Conservation (phyloP, 2,113 vertebrate species). For the Xerus inauris region DNA sequence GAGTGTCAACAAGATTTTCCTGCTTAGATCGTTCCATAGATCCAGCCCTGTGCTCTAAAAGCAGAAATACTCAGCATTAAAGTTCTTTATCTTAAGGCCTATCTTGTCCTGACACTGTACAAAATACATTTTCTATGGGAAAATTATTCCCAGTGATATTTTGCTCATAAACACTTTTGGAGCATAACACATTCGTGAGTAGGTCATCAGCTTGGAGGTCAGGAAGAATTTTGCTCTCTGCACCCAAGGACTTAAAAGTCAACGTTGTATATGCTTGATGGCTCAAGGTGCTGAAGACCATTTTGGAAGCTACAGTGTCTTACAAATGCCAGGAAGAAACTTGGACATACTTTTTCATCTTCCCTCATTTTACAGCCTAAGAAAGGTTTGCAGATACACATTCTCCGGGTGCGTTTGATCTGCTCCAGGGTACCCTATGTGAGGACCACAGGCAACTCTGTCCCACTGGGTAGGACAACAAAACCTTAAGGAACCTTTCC, state of each 20-base stretch:
- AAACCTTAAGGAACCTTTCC: background rate
- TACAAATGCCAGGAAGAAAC: background rate
- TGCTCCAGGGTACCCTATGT: background rate
- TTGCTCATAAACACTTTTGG: background rate
- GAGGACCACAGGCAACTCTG: background rate
- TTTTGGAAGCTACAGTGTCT: background rate
- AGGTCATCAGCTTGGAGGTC: background rate
- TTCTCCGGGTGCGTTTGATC: background rate
- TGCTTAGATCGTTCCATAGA: background rate
- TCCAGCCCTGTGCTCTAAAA: background rate
- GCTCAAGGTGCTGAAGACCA: background rate
- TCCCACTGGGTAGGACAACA: background rate
- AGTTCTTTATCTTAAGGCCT: background rate
- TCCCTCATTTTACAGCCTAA: background rate
- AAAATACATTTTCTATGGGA: background rate
- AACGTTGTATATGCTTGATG: background rate
- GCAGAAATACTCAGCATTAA: background rate
- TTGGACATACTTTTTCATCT: background rate
- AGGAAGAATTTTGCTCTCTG: background rate
- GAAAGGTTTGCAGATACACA: background rate
- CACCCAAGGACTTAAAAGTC: background rate
- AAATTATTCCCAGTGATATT: conserved; percentile 39
- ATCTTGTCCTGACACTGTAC: background rate
- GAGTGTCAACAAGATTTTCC: background rate
- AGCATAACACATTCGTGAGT: background rate